Evolutionary conservation across 2,888 invertebrate genomes (phyloP).

Genomic region (Drosophila anomalipes): DNA sequence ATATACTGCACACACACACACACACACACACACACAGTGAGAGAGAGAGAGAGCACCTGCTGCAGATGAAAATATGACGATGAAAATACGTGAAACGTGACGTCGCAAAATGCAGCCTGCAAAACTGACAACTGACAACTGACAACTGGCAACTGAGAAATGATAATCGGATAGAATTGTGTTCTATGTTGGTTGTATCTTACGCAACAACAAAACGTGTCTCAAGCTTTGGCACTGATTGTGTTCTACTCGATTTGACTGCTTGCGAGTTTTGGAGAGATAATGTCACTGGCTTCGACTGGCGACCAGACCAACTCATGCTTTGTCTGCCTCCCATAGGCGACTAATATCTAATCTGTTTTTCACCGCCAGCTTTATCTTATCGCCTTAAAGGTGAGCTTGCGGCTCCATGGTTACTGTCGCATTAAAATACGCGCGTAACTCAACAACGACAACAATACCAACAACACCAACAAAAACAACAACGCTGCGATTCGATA

Average conservation of each 20-base stretch:
- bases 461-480: background rate
- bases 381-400: constrained; percentile 77
- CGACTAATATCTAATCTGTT: constrained; percentile 60
- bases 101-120: constrained; percentile 22
- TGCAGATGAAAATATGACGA: constrained; percentile 24
- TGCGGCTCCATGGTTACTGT: constrained; percentile 68
- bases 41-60: background rate
- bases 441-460: constrained; percentile 10
- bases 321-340: constrained; percentile 43
- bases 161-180: background rate
- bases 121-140: background rate
- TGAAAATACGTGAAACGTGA: constrained; percentile 24
- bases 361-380: constrained; percentile 61
- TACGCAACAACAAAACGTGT: constrained; percentile 31
- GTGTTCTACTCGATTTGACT: constrained; percentile 25
- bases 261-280: constrained; percentile 34
- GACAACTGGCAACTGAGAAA: background rate
- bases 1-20: constrained; percentile 19
- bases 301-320: constrained; percentile 49
- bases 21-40: background rate
- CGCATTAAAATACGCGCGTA: constrained; percentile 48
- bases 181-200: background rate
- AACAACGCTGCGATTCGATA: constrained; percentile 19
- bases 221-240: constrained; percentile 28
- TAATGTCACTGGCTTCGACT: constrained; percentile 45